Evolutionary conservation across 2,888 invertebrate genomes (phyloP).

Genomic region (Corythucha ciliata): DNA sequence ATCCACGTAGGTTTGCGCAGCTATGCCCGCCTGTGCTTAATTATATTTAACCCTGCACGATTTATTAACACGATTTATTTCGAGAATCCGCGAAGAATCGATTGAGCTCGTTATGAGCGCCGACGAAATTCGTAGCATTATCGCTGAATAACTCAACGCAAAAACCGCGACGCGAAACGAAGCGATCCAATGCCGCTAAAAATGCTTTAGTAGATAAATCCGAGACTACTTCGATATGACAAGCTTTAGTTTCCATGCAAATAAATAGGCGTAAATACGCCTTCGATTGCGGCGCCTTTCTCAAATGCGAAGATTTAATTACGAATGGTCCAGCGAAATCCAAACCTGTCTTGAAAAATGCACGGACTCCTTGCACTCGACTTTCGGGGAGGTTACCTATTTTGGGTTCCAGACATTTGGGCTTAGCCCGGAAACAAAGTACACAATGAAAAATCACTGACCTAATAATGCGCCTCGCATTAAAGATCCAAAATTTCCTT

Average conservation of each 20-base stretch:
- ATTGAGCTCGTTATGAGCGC: conserved; percentile 32
- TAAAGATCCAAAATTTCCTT: conserved; percentile 15
- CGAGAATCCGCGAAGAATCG: no score
- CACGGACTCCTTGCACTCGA: no score
- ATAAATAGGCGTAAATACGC: conserved; percentile 36
- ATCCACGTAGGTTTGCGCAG: no score
- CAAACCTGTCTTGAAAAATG: conserved; percentile 28
- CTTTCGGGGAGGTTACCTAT: no score
- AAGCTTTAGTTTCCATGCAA: conserved; percentile 37
- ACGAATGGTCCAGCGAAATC: conserved; percentile 33
- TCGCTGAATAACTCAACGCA: conserved; percentile 36
- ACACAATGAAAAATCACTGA: no score
- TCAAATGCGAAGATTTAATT: conserved; percentile 11
- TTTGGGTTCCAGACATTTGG: no score
- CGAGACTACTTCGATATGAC: conserved; percentile 38
- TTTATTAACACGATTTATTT: no score
- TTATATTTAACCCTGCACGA: no score
- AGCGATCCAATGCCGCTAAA: conserved; percentile 37
- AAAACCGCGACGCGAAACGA: conserved; percentile 37
- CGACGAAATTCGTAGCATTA: conserved; percentile 39
- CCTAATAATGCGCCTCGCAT: no score
- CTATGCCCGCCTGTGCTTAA: no score
- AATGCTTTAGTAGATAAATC: conserved; percentile 38
- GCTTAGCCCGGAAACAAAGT: no score
- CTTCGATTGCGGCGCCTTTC: conserved; percentile 21